Conservation (phyloP, 2,797 vertebrate genomes). For the Centropyge bicolor region DNA sequence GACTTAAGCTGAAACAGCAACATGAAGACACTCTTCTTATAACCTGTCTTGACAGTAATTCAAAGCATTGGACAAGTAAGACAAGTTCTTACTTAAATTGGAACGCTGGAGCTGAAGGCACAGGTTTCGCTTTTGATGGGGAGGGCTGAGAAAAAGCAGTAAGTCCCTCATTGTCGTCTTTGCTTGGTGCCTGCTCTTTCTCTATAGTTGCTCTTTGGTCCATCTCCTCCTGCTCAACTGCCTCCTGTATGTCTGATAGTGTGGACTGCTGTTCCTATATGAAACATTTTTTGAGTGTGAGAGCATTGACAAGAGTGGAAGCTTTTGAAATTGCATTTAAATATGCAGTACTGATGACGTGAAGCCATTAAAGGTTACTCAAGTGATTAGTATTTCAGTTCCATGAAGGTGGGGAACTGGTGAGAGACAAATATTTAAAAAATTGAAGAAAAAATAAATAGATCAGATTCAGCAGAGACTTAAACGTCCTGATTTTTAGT, state of each 20-base stretch:
- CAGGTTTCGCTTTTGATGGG: conserved; percentile 51
- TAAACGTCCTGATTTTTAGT: too few relatives aligned
- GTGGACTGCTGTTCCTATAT: conserved; percentile 58
- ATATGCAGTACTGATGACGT: too few relatives aligned
- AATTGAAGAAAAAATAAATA: not conserved
- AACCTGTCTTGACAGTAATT: conserved; percentile 2
- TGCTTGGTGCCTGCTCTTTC: conserved; percentile 37
- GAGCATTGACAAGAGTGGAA: conserved; percentile 2
- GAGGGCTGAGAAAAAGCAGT: conserved; percentile 41
- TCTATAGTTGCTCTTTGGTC: conserved; percentile 39
- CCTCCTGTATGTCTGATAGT: conserved; percentile 40
- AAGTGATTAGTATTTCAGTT: not conserved
- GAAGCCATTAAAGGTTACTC: too few relatives aligned
- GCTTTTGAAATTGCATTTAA: not conserved
- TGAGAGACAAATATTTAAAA: not conserved
- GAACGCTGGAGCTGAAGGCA: conserved; percentile 72
- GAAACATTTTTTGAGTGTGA: conserved; percentile 2
- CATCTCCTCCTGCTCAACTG: conserved; percentile 36
- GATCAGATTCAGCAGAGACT: not conserved
- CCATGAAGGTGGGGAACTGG: not conserved
- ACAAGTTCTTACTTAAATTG: conserved; percentile 76
- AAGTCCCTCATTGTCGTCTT: conserved; percentile 43
- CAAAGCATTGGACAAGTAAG: not conserved
- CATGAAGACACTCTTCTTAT: conserved; percentile 17
- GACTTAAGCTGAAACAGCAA: conserved; percentile 72